Conservation (phyloP, 2,113 vertebrate genomes). For the Tragelaphus scriptus region DNA sequence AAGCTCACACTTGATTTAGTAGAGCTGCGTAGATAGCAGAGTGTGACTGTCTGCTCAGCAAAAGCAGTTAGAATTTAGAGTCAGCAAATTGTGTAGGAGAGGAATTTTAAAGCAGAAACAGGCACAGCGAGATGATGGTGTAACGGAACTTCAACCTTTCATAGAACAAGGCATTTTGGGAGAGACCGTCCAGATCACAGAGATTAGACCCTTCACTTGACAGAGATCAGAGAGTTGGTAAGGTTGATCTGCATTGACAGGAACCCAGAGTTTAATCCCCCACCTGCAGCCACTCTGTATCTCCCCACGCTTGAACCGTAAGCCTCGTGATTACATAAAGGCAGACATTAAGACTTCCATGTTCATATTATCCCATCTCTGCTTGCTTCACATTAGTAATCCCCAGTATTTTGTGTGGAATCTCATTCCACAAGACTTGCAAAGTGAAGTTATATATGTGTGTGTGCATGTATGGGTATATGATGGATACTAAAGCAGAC, state of each 20-base stretch:
- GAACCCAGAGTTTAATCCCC: neutral
- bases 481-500: neutral
- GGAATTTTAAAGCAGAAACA: constrained; percentile 35
- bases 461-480: neutral
- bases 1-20: constrained; percentile 54
- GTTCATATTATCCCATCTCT: neutral
- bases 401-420: neutral
- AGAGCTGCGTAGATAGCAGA: constrained; percentile 13
- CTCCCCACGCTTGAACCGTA: neutral
- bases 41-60: constrained; percentile 44
- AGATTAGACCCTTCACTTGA: neutral
- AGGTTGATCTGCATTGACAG: neutral
- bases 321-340: neutral
- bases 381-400: neutral
- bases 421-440: neutral
- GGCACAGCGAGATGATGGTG: neutral
- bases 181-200: neutral
- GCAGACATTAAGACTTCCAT: neutral
- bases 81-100: constrained; percentile 47
- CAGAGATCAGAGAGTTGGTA: neutral
- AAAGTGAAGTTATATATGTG: neutral
- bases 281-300: neutral
- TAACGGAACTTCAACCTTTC: neutral
- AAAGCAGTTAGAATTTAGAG: constrained; percentile 36
- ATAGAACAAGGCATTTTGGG: neutral